These are phyloP conservation scores for Etheostoma perlongum DNA, from an alignment of 2,797 vertebrate species.

Conservation along the genomic window DNA sequence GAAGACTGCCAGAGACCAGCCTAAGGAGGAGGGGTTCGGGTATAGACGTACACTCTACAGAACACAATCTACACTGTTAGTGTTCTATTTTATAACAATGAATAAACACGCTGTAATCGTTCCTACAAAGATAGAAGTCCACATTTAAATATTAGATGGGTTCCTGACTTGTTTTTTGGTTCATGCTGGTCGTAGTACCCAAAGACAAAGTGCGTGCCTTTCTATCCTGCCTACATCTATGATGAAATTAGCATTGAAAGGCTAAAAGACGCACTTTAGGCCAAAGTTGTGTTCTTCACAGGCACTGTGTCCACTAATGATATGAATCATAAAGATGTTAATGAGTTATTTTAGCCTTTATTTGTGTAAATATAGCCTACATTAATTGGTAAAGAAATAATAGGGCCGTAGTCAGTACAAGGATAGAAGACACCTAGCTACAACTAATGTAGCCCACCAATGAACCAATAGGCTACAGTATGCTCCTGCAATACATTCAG, in stretches of 20 bases:
- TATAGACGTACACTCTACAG: conserved; percentile 43
- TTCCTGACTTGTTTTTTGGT: background rate
- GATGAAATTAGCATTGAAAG: conserved; percentile 1
- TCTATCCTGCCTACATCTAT: conserved; percentile 48
- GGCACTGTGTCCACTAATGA: background rate
- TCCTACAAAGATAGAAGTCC: accelerated
- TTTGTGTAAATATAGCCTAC: background rate
- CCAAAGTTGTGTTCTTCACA: conserved; percentile 54
- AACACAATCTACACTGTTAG: background rate
- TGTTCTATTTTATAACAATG: accelerated
- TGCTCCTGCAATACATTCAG: background rate
- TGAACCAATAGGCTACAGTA: too few species aligned
- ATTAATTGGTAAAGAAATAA: background rate
- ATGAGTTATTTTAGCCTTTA: background rate
- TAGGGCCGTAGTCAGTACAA: background rate
- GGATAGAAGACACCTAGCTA: background rate
- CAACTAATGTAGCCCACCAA: too few species aligned
- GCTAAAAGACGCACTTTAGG: conserved; percentile 28
- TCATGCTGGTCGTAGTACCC: background rate
- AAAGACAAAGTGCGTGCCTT: background rate
- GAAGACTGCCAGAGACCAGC: conserved; percentile 65
- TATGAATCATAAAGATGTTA: conserved; percentile 5
- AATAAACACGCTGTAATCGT: background rate
- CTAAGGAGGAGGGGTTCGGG: conserved; percentile 60
- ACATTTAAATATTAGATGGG: background rate